A percentile compares a stretch with the other conserved stretches of the same genome.
These are phyloP conservation scores for Drosophila hamatofila DNA, from an alignment of 2,888 invertebrate genomes.

Conservation along the genomic window DNA sequence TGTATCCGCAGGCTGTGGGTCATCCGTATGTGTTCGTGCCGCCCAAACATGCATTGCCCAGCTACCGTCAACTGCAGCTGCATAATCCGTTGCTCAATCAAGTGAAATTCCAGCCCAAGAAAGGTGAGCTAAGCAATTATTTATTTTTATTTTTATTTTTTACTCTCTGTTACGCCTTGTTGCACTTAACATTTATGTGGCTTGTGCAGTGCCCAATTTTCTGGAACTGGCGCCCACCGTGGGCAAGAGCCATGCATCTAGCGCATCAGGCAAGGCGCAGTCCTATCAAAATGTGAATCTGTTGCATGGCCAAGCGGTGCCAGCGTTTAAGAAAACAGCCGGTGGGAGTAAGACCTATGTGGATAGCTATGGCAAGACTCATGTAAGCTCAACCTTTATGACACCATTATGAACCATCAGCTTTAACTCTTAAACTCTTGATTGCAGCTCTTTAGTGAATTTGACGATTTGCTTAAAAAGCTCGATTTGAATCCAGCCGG, in stretches of 20 bases:
- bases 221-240: slow-evolving; percentile 66
- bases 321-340: slow-evolving; percentile 61
- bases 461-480: slow-evolving; percentile 82
- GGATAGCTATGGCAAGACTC: slow-evolving; percentile 74
- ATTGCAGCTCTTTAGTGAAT: slow-evolving; percentile 83
- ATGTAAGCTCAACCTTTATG: slow-evolving; percentile 64
- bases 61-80: slow-evolving; percentile 79
- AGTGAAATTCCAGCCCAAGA: slow-evolving; percentile 81
- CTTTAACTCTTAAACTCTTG: slow-evolving; percentile 20
- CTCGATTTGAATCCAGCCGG: slow-evolving; percentile 75
- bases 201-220: slow-evolving; percentile 68
- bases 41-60: slow-evolving; percentile 75
- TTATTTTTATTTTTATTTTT: not conserved
- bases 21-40: slow-evolving; percentile 65
- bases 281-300: slow-evolving; percentile 83
- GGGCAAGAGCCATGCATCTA: slow-evolving; percentile 64
- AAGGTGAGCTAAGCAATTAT: slow-evolving; percentile 65
- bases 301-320: slow-evolving; percentile 66
- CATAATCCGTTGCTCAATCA: slow-evolving; percentile 83
- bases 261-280: slow-evolving; percentile 67
- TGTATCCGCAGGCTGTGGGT: slow-evolving; percentile 85
- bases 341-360: slow-evolving; percentile 72
- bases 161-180: slow-evolving; percentile 30
- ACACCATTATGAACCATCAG: slow-evolving; percentile 16
- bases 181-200: slow-evolving; percentile 16